Evolutionary conservation across 2,888 invertebrate species (phyloP).

Genomic region (Polietes domitor): DNA sequence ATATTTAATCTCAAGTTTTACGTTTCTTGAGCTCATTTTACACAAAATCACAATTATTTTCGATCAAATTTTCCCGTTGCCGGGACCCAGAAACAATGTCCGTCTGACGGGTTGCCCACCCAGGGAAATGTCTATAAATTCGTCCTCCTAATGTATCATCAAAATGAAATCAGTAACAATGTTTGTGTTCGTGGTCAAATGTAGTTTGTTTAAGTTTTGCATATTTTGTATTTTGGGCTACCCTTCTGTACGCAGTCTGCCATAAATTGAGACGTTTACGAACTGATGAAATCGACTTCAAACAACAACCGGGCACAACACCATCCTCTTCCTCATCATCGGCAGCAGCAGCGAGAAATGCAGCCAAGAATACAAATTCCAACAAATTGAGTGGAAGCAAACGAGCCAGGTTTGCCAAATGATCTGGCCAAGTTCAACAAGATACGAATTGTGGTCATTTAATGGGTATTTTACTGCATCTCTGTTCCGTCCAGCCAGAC

Average conservation of each 20-base stretch:
- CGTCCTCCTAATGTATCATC: too few species aligned
- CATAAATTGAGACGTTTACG: slow-evolving; percentile 59
- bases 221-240: too few species aligned
- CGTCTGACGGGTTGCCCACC: too few species aligned
- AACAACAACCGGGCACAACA: slow-evolving; percentile 43
- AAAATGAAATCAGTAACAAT: too few species aligned
- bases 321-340: slow-evolving; percentile 19
- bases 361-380: slow-evolving; percentile 27
- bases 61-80: too few species aligned
- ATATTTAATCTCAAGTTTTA: too few species aligned
- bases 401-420: slow-evolving; percentile 45
- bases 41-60: too few species aligned
- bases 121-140: too few species aligned
- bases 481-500: not conserved
- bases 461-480: slow-evolving; percentile 51
- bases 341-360: slow-evolving; percentile 11
- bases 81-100: too few species aligned
- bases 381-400: slow-evolving; percentile 31
- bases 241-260: not conserved
- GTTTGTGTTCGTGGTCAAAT: too few species aligned
- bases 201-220: too few species aligned
- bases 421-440: slow-evolving; percentile 49
- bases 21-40: too few species aligned
- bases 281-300: slow-evolving; percentile 53
- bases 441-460: slow-evolving; percentile 51